Conservation (phyloP, 2,113 vertebrate species). For the Plecturocebus donacophilus region DNA sequence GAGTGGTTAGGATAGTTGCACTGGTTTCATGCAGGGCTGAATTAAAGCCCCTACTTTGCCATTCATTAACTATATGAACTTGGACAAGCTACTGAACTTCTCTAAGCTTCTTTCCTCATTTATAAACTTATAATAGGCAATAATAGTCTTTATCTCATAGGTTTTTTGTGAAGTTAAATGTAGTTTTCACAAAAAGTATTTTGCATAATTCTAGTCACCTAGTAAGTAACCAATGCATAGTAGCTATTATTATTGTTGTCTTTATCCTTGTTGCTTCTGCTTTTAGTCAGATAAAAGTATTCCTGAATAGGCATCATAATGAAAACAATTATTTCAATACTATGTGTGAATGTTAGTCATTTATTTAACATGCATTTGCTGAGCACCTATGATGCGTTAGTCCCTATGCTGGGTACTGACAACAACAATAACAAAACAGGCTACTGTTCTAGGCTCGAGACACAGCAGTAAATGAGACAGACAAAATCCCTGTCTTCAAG, state of each 20-base stretch:
- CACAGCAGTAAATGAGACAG: not conserved
- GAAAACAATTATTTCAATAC: not conserved
- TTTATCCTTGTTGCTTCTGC: not conserved
- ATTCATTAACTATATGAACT: not conserved
- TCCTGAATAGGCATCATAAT: not conserved
- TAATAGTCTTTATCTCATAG: not conserved
- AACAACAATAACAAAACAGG: not conserved
- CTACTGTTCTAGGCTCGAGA: not conserved
- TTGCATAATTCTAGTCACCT: not conserved
- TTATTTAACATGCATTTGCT: conserved; percentile 10
- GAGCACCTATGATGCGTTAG: not conserved
- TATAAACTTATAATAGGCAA: not conserved
- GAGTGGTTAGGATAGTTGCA: too few relatives aligned
- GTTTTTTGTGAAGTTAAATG: not conserved
- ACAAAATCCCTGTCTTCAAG: not conserved
- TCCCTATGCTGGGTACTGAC: not conserved
- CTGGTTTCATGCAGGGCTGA: not conserved
- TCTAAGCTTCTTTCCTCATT: not conserved
- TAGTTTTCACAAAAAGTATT: not conserved
- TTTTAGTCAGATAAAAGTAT: not conserved
- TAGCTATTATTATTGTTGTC: not conserved
- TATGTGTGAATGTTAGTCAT: not conserved
- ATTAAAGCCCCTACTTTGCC: not conserved
- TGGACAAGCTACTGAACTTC: not conserved
- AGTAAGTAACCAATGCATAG: not conserved